phyloP scores from a whole-genome alignment of 2,888 invertebrate genomes.

The Cephalotes varians region DNA sequence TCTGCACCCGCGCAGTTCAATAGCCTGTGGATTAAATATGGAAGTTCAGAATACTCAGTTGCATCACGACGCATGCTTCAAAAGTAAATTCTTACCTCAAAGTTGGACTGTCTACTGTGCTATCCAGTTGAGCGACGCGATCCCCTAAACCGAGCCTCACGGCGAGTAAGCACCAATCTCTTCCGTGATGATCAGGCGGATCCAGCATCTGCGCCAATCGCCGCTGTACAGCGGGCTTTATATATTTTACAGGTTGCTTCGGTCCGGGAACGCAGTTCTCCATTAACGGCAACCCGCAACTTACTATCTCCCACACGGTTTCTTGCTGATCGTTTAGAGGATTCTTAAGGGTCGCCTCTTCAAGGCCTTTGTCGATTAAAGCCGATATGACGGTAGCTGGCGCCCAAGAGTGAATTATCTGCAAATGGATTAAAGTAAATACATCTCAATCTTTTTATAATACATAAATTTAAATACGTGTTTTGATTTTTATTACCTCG shows the following conservation, averaged over 20 bases:
- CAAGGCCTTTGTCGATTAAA: conserved; percentile 81
- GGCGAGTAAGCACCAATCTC: conserved; percentile 93
- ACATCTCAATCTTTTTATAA: conserved; percentile 4
- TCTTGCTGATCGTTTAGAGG: conserved; percentile 83
- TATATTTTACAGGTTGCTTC: conserved; percentile 86
- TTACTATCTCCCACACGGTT: conserved; percentile 83
- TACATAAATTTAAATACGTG: conserved; percentile 12
- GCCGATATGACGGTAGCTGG: conserved; percentile 80
- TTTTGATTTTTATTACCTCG: conserved; percentile 73
- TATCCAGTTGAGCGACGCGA: conserved; percentile 84
- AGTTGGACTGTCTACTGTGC: conserved; percentile 83
- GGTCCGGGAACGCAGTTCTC: conserved; percentile 83
- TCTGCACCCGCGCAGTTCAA: conserved; percentile 81
- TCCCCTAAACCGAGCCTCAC: conserved; percentile 89
- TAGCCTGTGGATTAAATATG: conserved; percentile 73
- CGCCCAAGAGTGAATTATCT: conserved; percentile 84
- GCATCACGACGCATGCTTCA: not conserved
- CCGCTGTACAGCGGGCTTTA: conserved; percentile 88
- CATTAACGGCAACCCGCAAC: conserved; percentile 80
- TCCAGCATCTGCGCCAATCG: conserved; percentile 90
- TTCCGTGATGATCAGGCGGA: conserved; percentile 90
- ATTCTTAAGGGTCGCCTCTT: conserved; percentile 82
- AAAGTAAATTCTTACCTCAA: conserved; percentile 74
- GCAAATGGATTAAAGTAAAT: conserved; percentile 2
- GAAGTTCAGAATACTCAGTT: conserved; percentile 8